Conservation (phyloP, 2,113 vertebrate genomes). For the Cebidichthys violaceus region DNA sequence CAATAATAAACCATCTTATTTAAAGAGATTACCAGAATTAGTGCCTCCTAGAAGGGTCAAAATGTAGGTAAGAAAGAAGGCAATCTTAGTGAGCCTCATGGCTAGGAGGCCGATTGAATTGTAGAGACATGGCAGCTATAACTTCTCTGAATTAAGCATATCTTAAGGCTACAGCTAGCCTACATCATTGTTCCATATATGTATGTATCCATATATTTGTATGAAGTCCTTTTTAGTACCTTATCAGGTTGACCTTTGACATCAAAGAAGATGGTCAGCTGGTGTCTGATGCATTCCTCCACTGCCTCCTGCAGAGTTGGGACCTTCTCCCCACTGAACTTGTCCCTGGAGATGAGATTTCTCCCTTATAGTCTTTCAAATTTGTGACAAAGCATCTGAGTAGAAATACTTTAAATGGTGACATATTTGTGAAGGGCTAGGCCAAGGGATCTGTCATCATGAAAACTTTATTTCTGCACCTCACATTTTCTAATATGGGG, state of each 20-base stretch:
- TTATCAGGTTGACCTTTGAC: constrained; percentile 92
- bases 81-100: not conserved
- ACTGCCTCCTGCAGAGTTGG: constrained; percentile 93
- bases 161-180: not conserved
- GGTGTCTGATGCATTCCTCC: constrained; percentile 86
- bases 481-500: not conserved
- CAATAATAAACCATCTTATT: not conserved
- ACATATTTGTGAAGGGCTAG: not conserved
- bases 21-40: not conserved
- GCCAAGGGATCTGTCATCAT: not conserved
- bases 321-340: constrained; percentile 88
- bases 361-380: not conserved
- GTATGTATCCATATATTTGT: not conserved
- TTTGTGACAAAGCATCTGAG: not conserved
- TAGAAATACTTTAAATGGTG: not conserved
- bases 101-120: not conserved
- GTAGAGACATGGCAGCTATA: not conserved
- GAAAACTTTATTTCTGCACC: constrained; percentile 13
- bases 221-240: constrained; percentile 77
- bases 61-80: not conserved
- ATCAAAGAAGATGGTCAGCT: constrained; percentile 93
- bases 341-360: constrained; percentile 77
- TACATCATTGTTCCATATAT: not conserved
- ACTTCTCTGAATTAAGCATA: not conserved
- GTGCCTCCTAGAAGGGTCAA: not conserved